Conservation (phyloP, 2,797 vertebrate genomes). For the Notolabrus celidotus region DNA sequence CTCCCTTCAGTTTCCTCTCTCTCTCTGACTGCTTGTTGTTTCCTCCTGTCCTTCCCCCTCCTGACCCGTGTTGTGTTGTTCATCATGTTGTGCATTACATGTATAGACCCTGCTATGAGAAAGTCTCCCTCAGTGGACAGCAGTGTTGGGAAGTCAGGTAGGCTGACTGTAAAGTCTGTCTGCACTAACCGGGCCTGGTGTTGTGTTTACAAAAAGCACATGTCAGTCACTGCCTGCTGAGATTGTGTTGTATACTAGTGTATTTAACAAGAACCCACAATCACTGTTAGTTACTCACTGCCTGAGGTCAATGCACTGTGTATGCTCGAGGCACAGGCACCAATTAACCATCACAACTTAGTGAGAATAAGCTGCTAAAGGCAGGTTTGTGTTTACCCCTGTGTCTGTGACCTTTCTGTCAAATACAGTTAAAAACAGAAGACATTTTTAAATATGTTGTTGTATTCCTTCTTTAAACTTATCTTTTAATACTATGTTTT, state of each 20-base stretch:
- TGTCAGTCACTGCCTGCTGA: conserved; percentile 61
- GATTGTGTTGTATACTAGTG: background rate
- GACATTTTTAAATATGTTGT: background rate
- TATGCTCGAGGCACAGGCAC: background rate
- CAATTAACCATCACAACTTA: background rate
- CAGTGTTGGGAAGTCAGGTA: conserved; percentile 87
- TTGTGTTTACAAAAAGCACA: conserved; percentile 44
- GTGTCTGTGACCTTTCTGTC: background rate
- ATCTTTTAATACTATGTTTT: no score
- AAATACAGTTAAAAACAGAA: background rate
- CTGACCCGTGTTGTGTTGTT: conserved; percentile 56
- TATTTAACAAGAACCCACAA: conserved; percentile 29
- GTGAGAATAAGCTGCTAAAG: background rate
- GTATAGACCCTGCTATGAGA: conserved; percentile 85
- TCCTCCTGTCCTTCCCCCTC: conserved; percentile 65
- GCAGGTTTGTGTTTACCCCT: background rate
- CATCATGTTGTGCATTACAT: conserved; percentile 51
- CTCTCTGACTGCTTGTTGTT: conserved; percentile 35
- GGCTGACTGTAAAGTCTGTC: conserved; percentile 69
- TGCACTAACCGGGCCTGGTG: conserved; percentile 59
- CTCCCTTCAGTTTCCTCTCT: conserved; percentile 27
- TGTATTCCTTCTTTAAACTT: no score
- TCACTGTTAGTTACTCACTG: conserved; percentile 30
- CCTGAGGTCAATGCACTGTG: conserved; percentile 28
- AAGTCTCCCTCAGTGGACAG: conserved; percentile 84